These are phyloP conservation scores for Drosophila kikkawai DNA, from an alignment of 1,140 invertebrate genomes.

Conservation along the genomic window DNA sequence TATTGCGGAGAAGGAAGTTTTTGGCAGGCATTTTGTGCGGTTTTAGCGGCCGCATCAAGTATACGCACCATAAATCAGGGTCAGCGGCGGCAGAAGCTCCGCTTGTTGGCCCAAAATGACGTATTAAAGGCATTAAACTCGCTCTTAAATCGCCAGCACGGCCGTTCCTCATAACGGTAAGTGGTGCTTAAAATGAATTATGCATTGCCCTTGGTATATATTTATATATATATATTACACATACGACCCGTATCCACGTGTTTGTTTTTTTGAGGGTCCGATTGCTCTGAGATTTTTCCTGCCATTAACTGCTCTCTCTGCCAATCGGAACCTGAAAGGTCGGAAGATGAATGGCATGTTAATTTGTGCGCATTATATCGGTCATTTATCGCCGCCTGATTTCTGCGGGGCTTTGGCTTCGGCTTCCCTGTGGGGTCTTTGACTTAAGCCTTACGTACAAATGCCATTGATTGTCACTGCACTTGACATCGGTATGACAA, in stretches of 20 bases:
- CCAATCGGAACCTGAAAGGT: conserved; percentile 1
- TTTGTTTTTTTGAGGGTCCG: conserved; percentile 20
- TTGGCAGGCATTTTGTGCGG: conserved; percentile 64
- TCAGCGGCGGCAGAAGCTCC: conserved; percentile 53
- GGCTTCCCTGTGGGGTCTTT: neutral
- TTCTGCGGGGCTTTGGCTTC: conserved; percentile 16
- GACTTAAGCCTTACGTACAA: neutral
- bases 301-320: conserved; percentile 10
- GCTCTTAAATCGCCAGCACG: conserved; percentile 69
- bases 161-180: conserved; percentile 74
- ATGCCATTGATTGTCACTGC: conserved; percentile 21
- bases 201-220: conserved; percentile 61
- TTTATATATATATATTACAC: conserved; percentile 12
- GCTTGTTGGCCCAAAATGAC: conserved; percentile 52
- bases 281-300: conserved; percentile 53
- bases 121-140: conserved; percentile 80
- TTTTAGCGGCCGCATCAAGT: conserved; percentile 74
- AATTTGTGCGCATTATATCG: conserved; percentile 68
- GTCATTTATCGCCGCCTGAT: conserved; percentile 50
- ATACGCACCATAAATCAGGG: conserved; percentile 81
- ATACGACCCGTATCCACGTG: conserved; percentile 18
- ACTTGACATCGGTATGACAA: conserved; percentile 38
- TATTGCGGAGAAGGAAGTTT: conserved; percentile 39
- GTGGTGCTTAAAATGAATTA: conserved; percentile 83
- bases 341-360: conserved; percentile 57